Evolutionary conservation across 2,888 invertebrate genomes (phyloP).

Genomic region (Endotricha flammealis): DNA sequence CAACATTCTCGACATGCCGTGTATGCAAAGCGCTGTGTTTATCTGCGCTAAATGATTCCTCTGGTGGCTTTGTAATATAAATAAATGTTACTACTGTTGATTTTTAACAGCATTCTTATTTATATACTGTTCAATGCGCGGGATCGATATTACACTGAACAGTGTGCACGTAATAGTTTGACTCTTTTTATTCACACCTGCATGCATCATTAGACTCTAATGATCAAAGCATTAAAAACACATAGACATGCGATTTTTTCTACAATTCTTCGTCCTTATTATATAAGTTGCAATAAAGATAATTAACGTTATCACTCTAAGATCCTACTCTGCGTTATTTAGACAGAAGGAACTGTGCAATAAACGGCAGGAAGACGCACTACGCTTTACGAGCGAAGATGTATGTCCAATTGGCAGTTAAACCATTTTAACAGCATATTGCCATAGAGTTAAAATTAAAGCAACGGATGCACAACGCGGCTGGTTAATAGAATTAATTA

Average conservation of each 20-base stretch:
- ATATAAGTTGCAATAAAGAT: conserved; percentile 23
- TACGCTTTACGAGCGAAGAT: conserved; percentile 58
- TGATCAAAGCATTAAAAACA: too few relatives aligned
- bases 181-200: too few relatives aligned
- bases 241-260: too few relatives aligned
- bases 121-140: too few relatives aligned
- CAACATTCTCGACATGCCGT: conserved; percentile 38
- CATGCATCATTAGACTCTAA: too few relatives aligned
- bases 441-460: conserved; percentile 55
- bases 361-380: conserved; percentile 56
- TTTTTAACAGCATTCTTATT: too few relatives aligned
- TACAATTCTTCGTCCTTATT: conserved; percentile 5
- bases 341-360: conserved; percentile 45
- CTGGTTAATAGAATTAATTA: conserved; percentile 54
- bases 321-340: conserved; percentile 29
- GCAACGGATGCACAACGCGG: conserved; percentile 40
- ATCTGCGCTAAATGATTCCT: conserved; percentile 11
- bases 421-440: conserved; percentile 59
- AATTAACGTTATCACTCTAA: conserved; percentile 26
- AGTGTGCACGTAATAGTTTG: too few relatives aligned
- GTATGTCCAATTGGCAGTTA: conserved; percentile 56
- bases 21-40: conserved; percentile 29
- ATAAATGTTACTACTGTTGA: too few relatives aligned
- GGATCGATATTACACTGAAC: too few relatives aligned
- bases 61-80: too few relatives aligned